These are phyloP conservation scores for Oscheius sp. DNA, from an alignment of 2,888 invertebrate species.

Conservation along the genomic window DNA sequence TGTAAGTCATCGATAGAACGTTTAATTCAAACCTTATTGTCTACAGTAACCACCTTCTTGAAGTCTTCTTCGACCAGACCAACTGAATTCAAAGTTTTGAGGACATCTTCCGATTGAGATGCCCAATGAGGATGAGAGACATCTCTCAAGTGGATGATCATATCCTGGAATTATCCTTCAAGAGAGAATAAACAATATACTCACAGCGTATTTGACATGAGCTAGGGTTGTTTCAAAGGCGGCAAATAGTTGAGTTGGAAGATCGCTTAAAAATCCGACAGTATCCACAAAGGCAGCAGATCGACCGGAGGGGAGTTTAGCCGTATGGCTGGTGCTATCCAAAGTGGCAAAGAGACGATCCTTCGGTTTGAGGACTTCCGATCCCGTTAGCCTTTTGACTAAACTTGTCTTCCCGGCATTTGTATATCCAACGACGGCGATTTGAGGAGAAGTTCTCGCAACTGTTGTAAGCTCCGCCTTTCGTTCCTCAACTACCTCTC, in stretches of 20 bases:
- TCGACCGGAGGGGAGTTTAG: constrained; percentile 75
- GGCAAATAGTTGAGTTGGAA: constrained; percentile 81
- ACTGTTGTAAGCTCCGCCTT: not conserved
- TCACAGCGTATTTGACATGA: constrained; percentile 80
- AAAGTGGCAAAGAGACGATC: constrained; percentile 85
- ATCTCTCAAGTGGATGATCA: constrained; percentile 83
- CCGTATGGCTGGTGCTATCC: constrained; percentile 82
- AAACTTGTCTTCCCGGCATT: constrained; percentile 66
- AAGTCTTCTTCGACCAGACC: constrained; percentile 52
- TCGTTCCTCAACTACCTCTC: constrained; percentile 38
- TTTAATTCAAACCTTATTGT: constrained; percentile 46
- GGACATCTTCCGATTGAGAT: constrained; percentile 80
- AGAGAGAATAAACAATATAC: constrained; percentile 29
- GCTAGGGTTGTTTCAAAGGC: constrained; percentile 84
- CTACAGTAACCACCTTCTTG: constrained; percentile 53
- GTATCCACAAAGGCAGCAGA: constrained; percentile 83
- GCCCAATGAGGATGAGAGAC: constrained; percentile 79
- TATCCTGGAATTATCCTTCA: constrained; percentile 75
- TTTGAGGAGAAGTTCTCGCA: constrained; percentile 37
- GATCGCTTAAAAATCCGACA: constrained; percentile 84
- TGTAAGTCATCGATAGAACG: too few species aligned
- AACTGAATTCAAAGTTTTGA: constrained; percentile 75
- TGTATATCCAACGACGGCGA: constrained; percentile 60
- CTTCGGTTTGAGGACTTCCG: constrained; percentile 77
- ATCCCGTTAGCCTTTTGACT: constrained; percentile 76